Evolutionary conservation across 2,888 invertebrate genomes (phyloP), one percentile per base, ranked within the genome.

Genomic region (Agrotis ipsilon): DNA sequence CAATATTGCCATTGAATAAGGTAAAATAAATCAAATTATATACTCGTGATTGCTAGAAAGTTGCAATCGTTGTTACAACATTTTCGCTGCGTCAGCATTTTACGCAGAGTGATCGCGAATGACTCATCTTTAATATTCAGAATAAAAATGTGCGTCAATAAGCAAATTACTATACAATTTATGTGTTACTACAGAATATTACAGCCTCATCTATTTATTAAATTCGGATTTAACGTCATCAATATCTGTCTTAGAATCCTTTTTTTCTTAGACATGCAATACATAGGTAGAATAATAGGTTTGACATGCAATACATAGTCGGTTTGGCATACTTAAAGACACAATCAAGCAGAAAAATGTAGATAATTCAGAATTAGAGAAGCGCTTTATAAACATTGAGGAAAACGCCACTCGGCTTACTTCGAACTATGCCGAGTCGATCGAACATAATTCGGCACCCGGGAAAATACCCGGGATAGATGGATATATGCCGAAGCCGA

Each of bases 1-100:
- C 39, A 39, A 39, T 39, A 1, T 39, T 39, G 11, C 39, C 11
- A 11, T 39, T 7, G 32, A 7, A 32, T 39, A 39, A 39, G 11
- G 39, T 11, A 11, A 39, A 39, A 39, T 39, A 9, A 39, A 39
- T 39, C 11, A 0, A 2, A 39, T 39, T 39, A 39, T 39, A 9
- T 39, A 9, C 39, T 7, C 39, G 11, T 19, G 46, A 11, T 58
- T 54, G 6, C 39, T 46, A 46, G 72, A 72, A 72, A 72, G 46
- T 52, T 49, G 45, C 19, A 24, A 64, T 58, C 39, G 39, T 65
- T 51, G 32, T n/a, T n/a, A n/a, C 24, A 51, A 52, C 24, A 72
- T 58, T 62, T 46, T 14, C 19, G 32, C 49, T 72, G 49, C 24
- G 45, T 72, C 49, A 72, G 39, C 7, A 3, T 45, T 65, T 21